phyloP scores from a whole-genome alignment of 2,797 vertebrate species.

The Prunella strophiata region DNA sequence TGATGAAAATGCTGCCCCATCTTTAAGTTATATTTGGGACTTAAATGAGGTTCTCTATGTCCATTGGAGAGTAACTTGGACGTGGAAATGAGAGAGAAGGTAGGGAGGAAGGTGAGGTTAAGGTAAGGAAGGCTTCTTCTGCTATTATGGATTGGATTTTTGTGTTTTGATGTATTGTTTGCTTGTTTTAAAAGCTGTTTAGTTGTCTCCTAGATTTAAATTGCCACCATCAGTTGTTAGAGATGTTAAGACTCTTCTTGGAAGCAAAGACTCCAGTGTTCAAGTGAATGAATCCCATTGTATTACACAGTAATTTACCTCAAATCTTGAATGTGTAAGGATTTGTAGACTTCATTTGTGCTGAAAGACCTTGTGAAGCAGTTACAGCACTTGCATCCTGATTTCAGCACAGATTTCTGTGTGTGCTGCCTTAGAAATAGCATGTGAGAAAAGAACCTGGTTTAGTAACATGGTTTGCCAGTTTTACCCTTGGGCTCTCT shows the following conservation, averaged over 20 bases:
- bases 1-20: background rate
- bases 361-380: background rate
- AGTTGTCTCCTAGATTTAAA: background rate
- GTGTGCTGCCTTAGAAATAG: background rate
- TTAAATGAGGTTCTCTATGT: background rate
- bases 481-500: background rate
- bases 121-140: background rate
- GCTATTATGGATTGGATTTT: background rate
- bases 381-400: background rate
- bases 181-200: background rate
- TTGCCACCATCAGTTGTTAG: background rate
- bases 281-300: background rate
- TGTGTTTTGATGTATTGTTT: background rate
- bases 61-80: background rate
- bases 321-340: background rate
- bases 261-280: background rate
- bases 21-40: background rate
- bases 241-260: background rate
- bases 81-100: background rate
- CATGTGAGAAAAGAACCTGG: background rate
- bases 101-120: background rate
- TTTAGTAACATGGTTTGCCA: background rate
- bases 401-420: background rate
- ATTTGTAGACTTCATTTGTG: background rate
- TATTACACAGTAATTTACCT: background rate